A percentile compares a stretch with the other conserved stretches of the same genome.
Conservation (phyloP, 1,140 invertebrate genomes). For the Pseudoatta argentina region DNA sequence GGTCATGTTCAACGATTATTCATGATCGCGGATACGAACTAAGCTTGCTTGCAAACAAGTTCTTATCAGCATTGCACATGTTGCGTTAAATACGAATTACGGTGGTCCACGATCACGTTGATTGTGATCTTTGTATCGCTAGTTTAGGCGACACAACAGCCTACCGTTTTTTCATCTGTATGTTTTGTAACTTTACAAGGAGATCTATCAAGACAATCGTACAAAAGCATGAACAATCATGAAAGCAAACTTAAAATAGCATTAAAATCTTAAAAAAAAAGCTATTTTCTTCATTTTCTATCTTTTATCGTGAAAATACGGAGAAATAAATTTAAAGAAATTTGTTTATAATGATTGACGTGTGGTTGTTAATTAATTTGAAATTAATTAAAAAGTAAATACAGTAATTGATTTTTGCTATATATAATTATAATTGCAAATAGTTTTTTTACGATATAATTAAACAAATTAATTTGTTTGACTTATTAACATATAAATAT, state of each 20-base stretch:
- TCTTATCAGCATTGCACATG: not conserved
- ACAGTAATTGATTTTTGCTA: not conserved
- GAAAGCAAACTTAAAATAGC: not conserved
- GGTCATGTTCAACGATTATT: conserved; percentile 12
- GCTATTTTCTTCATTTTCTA: not conserved
- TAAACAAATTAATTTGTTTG: not conserved
- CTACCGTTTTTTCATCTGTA: not conserved
- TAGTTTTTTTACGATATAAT: not conserved
- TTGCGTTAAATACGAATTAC: conserved; percentile 24
- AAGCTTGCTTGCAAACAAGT: not conserved
- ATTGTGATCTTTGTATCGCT: not conserved
- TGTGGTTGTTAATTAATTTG: not conserved
- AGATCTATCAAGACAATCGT: conserved; percentile 8
- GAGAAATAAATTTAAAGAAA: not conserved
- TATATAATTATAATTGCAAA: not conserved
- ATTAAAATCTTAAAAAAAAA: not conserved
- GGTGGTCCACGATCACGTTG: not conserved
- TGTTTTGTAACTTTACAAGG: not conserved
- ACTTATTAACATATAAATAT: too few relatives aligned
- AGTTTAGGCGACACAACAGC: not conserved
- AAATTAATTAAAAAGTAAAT: not conserved
- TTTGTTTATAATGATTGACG: not conserved
- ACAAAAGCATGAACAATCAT: not conserved
- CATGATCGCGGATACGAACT: not conserved
- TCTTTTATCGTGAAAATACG: not conserved